Evolutionary conservation across 2,888 invertebrate genomes (phyloP).

Genomic region (Drosophila paranaensis): DNA sequence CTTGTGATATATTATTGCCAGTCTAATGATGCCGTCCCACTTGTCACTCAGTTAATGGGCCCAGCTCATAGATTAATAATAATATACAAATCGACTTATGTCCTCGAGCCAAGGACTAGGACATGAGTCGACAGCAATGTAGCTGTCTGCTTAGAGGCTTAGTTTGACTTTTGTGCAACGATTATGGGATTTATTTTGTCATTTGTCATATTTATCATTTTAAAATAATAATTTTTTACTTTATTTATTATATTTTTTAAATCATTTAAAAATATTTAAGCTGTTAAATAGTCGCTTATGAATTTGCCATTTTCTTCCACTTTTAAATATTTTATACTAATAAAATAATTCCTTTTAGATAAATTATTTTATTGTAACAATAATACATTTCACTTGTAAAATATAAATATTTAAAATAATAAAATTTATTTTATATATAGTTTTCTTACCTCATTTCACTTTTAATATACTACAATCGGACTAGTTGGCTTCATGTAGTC

Average conservation of each 20-base stretch:
- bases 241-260: too few species aligned
- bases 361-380: too few species aligned
- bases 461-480: background rate
- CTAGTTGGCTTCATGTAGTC: background rate
- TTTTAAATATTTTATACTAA: too few species aligned
- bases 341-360: too few species aligned
- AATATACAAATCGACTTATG: slow-evolving; percentile 35
- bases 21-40: slow-evolving; percentile 62
- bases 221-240: too few species aligned
- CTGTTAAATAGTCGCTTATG: too few species aligned
- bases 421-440: background rate
- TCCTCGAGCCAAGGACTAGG: background rate
- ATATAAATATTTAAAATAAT: too few species aligned
- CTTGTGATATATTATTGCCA: slow-evolving; percentile 78
- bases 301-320: too few species aligned
- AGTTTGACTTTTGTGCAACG: background rate
- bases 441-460: background rate
- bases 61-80: slow-evolving; percentile 20
- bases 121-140: too few species aligned
- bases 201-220: too few species aligned
- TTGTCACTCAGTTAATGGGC: slow-evolving; percentile 68
- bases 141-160: background rate
- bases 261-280: too few species aligned
- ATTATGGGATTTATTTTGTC: background rate
- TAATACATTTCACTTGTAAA: too few species aligned